Evolutionary conservation across 2,797 vertebrate species (phyloP).

Genomic region (Bradypodion pumilum): DNA sequence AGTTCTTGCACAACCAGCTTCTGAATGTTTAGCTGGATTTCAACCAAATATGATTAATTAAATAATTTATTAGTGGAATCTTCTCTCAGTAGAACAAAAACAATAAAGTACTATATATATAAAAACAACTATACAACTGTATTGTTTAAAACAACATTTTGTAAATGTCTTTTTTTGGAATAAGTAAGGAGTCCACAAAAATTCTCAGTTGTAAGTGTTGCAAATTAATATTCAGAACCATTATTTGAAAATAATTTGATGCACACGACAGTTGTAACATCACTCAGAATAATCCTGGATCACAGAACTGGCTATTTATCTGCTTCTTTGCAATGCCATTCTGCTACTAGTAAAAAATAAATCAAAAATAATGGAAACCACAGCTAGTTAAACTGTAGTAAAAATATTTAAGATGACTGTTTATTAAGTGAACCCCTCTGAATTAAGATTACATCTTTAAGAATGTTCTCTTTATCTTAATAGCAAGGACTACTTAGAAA

Average conservation of each 20-base stretch:
- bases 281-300: constrained; percentile 20
- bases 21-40: constrained; percentile 26
- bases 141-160: constrained; percentile 41
- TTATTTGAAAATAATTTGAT: constrained; percentile 40
- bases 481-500: background rate
- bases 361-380: background rate
- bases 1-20: background rate
- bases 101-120: background rate
- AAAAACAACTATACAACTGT: constrained; percentile 33
- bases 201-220: constrained; percentile 17
- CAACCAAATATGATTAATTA: constrained; percentile 50
- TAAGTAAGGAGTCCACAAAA: constrained; percentile 33
- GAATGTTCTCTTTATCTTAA: no score
- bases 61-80: background rate
- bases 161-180: constrained; percentile 21
- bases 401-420: background rate
- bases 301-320: background rate
- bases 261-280: constrained; percentile 42
- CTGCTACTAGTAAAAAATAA: background rate
- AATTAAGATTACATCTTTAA: background rate
- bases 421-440: background rate
- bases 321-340: background rate
- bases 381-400: background rate
- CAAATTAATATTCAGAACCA: constrained; percentile 51
- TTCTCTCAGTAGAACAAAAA: background rate